Conservation (phyloP, 2,888 invertebrate species). For the Myopa testacea region DNA sequence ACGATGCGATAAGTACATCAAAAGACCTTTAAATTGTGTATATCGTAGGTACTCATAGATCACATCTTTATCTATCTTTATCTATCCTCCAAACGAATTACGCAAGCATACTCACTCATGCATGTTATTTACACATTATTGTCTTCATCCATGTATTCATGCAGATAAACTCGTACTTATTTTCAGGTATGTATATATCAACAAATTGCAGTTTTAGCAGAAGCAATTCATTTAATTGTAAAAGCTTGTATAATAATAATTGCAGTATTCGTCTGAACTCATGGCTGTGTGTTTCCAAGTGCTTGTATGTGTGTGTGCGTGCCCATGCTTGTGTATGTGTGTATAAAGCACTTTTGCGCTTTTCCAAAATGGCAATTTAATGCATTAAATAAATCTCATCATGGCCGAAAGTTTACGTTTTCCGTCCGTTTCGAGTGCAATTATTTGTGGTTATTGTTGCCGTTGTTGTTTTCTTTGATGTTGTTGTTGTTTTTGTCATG, state of each 20-base stretch:
- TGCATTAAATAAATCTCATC: not conserved
- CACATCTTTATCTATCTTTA: no score
- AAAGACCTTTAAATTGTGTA: no score
- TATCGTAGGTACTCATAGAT: no score
- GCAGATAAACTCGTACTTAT: slow-evolving; percentile 37
- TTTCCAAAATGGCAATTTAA: slow-evolving; percentile 29
- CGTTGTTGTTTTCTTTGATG: no score
- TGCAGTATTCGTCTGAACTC: slow-evolving; percentile 9
- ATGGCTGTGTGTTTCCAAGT: not conserved
- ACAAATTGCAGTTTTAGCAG: slow-evolving; percentile 48
- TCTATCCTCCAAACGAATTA: no score
- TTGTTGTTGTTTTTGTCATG: not conserved
- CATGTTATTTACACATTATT: no score
- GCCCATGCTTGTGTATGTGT: not conserved
- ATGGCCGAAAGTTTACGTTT: not conserved
- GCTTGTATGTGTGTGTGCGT: not conserved
- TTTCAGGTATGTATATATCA: slow-evolving; percentile 24
- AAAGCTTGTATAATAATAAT: slow-evolving; percentile 47
- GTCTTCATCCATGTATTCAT: no score
- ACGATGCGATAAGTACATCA: no score
- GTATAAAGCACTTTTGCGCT: slow-evolving; percentile 4
- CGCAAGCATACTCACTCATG: no score
- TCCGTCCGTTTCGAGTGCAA: no score
- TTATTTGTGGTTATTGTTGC: not conserved
- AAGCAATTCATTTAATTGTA: slow-evolving; percentile 57